Evolutionary conservation across 2,113 vertebrate genomes (phyloP).

Genomic region (Myotis brandtii): DNA sequence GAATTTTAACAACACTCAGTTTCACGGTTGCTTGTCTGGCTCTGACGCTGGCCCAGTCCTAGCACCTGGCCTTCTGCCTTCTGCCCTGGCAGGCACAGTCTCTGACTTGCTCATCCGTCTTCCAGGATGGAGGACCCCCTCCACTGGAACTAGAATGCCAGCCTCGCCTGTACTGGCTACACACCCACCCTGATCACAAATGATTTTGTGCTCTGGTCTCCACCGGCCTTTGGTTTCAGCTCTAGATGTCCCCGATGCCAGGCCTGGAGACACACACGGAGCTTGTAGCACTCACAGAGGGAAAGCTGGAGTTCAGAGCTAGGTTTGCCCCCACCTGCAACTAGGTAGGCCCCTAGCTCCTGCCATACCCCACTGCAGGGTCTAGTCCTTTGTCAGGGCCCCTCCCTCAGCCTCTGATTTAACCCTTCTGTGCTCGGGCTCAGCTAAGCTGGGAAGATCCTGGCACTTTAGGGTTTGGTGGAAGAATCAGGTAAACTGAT

Average conservation of each 20-base stretch:
- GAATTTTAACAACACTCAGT: not conserved
- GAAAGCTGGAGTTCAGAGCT: not conserved
- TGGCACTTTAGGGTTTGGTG: not conserved
- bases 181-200: not conserved
- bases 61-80: not conserved
- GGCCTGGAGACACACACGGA: not conserved
- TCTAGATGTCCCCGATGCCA: not conserved
- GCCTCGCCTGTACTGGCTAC: not conserved
- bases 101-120: not conserved
- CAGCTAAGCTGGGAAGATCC: not conserved
- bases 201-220: not conserved
- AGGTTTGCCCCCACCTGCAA: not conserved
- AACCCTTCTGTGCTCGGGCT: not conserved
- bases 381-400: not conserved
- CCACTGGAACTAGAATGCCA: not conserved
- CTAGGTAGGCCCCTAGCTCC: not conserved
- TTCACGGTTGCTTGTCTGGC: not conserved
- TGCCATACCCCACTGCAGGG: no score
- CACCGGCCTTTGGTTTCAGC: not conserved
- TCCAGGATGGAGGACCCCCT: not conserved
- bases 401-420: not conserved
- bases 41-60: not conserved
- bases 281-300: not conserved
- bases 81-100: not conserved
- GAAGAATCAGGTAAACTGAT: not conserved